Conservation (phyloP, 1,140 invertebrate species). For the Musca vetustissima region DNA sequence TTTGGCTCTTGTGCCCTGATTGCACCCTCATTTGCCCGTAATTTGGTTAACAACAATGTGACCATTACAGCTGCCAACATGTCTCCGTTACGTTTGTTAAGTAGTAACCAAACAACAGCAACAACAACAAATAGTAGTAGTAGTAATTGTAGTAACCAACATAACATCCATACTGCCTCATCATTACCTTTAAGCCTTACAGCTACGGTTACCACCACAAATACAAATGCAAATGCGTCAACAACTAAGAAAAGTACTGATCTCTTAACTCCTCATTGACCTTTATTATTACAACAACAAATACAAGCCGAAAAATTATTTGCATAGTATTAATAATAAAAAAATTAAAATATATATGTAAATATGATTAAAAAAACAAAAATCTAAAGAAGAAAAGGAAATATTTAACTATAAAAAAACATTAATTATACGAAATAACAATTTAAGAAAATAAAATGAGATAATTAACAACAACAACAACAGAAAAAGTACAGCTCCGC, state of each 20-base stretch:
- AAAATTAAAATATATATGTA: no score
- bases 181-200: conserved; percentile 22
- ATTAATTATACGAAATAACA: no score
- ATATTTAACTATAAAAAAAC: no score
- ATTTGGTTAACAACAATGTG: conserved; percentile 22
- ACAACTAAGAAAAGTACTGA: conserved; percentile 45
- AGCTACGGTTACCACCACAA: conserved; percentile 28
- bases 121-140: conserved; percentile 15
- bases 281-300: no score
- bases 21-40: conserved; percentile 44
- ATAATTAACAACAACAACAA: no score
- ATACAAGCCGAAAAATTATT: neutral
- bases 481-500: neutral
- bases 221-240: conserved; percentile 20
- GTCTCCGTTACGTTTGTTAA: conserved; percentile 26
- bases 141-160: conserved; percentile 11
- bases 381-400: neutral
- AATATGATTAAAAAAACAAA: neutral
- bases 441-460: neutral
- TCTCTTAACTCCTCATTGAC: conserved; percentile 52
- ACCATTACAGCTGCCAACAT: conserved; percentile 20
- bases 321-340: conserved; percentile 5
- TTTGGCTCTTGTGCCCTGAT: conserved; percentile 50
- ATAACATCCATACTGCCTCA: conserved; percentile 27
- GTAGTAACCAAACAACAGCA: conserved; percentile 24